Base-by-base conservation (phyloP, 2,113 vertebrate genomes). In the Ageneiosus marmoratus region DNA sequence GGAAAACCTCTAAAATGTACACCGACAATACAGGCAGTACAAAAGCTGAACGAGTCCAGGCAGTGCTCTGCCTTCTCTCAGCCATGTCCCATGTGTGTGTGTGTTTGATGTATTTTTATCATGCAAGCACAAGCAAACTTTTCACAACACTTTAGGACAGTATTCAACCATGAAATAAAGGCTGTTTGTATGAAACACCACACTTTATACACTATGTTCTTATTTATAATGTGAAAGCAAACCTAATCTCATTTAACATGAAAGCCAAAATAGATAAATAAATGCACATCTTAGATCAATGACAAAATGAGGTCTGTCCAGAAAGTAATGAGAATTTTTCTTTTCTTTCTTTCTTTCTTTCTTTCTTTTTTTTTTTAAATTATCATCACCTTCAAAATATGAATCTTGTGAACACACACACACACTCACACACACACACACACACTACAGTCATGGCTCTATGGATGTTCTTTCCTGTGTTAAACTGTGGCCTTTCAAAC, bases 191-290 rank as follows among this genome's bases (percentile, higher is more conserved):
- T 0, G 2, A 48, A 72, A 48, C 11, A 13, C 15, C 24, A 72
- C 2, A 2, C 24, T 48, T 72, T 72, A 48, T 53, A 56, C 76
- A 74, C 79, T 29, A 80, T 20, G 29, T 55, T 72, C 56, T 34
- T 46, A 44, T 83, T 80, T 67, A 55, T 32, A 80, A 72, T 41
- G 46, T n/a, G n/a, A n/a, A n/a, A n/a, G n/a, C n/a, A n/a, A n/a
- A n/a, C n/a, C n/a, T n/a, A n/a, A n/a, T n/a, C n/a, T n/a, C n/a
- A n/a, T n/a, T n/a, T n/a, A n/a, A n/a, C n/a, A n/a, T n/a, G n/a
- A n/a, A n/a, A n/a, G n/a, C n/a, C n/a, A n/a, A n/a, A n/a, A n/a
- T n/a, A n/a, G n/a, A n/a, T n/a, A n/a, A n/a, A n/a, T n/a, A n/a
- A n/a, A n/a, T n/a, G n/a, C 53, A 46, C 27, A 77, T 81, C 37